Conservation (phyloP, 2,888 invertebrate genomes). For the Agonum fuliginosum region DNA sequence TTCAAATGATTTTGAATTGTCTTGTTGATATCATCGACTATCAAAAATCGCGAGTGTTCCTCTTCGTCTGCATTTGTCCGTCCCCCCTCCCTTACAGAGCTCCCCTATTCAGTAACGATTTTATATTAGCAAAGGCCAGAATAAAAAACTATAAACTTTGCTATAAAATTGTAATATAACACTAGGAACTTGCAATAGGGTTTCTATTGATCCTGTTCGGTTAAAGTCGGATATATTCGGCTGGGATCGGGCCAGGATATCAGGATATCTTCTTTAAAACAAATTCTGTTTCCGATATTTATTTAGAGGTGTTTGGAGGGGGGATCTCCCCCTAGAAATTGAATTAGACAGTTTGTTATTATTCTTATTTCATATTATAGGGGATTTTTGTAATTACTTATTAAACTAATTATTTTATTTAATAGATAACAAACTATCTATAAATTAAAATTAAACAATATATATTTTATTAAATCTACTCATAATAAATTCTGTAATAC, state of each 20-base stretch:
- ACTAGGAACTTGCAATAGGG: constrained; percentile 65
- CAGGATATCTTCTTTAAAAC: constrained; percentile 62
- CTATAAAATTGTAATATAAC: constrained; percentile 69
- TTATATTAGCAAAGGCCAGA: constrained; percentile 64
- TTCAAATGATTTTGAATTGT: too few relatives aligned
- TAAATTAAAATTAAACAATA: too few relatives aligned
- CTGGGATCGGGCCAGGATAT: constrained; percentile 57
- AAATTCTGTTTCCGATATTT: constrained; percentile 56
- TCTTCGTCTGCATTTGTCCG: background rate
- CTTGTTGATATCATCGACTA: background rate
- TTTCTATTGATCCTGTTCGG: constrained; percentile 55
- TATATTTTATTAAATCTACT: too few relatives aligned
- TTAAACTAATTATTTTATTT: too few relatives aligned
- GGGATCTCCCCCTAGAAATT: too few relatives aligned
- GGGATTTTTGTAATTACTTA: too few relatives aligned
- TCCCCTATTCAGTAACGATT: constrained; percentile 64
- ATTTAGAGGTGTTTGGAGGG: too few relatives aligned
- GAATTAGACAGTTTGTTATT: background rate
- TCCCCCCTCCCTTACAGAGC: background rate
- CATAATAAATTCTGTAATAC: too few relatives aligned
- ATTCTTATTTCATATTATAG: too few relatives aligned
- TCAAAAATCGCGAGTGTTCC: background rate
- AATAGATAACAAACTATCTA: too few relatives aligned
- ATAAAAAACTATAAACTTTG: constrained; percentile 68
- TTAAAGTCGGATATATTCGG: constrained; percentile 63